phyloP scores from a whole-genome alignment of 1,140 invertebrate genomes.

The Philaenus spumarius region DNA sequence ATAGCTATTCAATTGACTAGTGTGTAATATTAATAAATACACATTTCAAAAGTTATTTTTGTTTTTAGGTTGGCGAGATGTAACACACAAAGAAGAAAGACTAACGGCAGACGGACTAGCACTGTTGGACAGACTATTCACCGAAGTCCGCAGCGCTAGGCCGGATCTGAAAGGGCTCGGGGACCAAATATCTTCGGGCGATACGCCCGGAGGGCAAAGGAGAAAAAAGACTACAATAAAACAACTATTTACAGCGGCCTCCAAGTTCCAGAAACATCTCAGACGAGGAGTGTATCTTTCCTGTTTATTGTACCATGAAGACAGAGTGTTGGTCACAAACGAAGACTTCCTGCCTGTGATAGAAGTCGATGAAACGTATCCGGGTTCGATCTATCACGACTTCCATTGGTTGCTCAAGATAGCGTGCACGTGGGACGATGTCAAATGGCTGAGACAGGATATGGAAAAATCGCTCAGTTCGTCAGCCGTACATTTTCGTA shows the following conservation, averaged over 20 bases:
- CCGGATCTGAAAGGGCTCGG: constrained; percentile 42
- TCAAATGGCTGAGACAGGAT: constrained; percentile 78
- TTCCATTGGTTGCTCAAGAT: constrained; percentile 98
- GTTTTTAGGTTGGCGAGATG: constrained; percentile 65
- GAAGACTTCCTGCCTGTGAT: constrained; percentile 95
- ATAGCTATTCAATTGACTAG: too few species aligned
- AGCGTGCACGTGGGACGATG: constrained; percentile 93
- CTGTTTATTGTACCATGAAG: constrained; percentile 88
- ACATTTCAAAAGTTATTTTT: too few species aligned
- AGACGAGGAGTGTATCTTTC: constrained; percentile 88
- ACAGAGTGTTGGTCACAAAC: constrained; percentile 90
- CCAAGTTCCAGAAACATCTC: constrained; percentile 91
- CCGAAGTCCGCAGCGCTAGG: constrained; percentile 55
- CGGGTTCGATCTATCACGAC: constrained; percentile 82
- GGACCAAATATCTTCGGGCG: constrained; percentile 40
- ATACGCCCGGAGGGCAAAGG: constrained; percentile 49
- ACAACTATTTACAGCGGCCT: constrained; percentile 86
- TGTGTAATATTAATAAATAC: too few species aligned
- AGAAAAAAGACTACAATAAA: constrained; percentile 88
- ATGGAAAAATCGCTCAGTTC: constrained; percentile 91
- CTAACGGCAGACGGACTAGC: constrained; percentile 61
- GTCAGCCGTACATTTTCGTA: constrained; percentile 79
- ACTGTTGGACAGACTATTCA: constrained; percentile 68
- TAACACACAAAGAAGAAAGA: constrained; percentile 55
- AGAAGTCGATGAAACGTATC: constrained; percentile 93